Base-by-base conservation (phyloP, 2,888 invertebrate genomes). In the Pheosia gnoma region DNA sequence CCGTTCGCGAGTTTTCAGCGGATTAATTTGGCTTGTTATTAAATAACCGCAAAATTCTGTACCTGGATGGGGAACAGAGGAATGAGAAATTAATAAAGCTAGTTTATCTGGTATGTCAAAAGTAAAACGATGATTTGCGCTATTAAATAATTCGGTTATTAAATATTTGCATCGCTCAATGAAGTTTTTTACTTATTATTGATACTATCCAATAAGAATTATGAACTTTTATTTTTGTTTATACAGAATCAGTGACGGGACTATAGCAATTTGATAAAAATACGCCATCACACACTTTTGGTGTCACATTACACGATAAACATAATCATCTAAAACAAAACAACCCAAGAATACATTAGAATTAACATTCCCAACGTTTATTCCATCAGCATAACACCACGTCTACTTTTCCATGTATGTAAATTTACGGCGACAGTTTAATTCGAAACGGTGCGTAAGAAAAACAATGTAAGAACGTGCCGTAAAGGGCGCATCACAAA, bases 381-480 rank as follows among this genome's bases (percentile, higher is more conserved):
- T 59, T 55, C 47, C 39, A 63, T 57, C 37, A 53, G 37, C 36
- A 10, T 37, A 53, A 65, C 65, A 55, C 49, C 67, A 61, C 56
- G 65, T 37, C 11, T 59, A 36, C 55, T 60, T 71, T 71, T 65
- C 59, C 60, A 57, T 59, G 54, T 58, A 58, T 68, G 72, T 72
- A 57, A 63, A 70, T 70, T 66, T 66, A 60, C 51, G 53, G 66
- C 65, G 61, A 66, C 65, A 59, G 58, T 59, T 60, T 67, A 65
- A 67, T 71, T 70, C 57, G 52, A 43, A 57, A 53, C 66, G 54
- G 60, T 58, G 38, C 37, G 60, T 61, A 63, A 74, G 66, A 70
- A 75, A 75, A 75, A 75, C 72, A 75, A 65, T 63, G 63, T 61
- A 25, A 58, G 58, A 8, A 13, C 51, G 51, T 51, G 62, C 70